Evolutionary conservation across 2,113 vertebrate species (phyloP).

Genomic region (Oreamnos americanus): DNA sequence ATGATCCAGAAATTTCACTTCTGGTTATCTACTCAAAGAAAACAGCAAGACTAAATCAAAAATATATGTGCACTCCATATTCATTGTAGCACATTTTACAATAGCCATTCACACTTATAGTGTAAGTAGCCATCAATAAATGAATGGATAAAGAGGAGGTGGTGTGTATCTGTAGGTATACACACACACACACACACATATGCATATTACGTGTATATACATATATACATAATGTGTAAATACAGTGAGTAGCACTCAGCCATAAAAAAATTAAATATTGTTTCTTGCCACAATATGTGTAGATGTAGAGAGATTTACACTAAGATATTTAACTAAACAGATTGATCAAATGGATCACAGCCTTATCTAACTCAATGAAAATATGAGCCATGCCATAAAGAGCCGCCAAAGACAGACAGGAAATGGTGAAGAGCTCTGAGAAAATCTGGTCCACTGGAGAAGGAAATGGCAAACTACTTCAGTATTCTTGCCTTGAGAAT

Average conservation of each 20-base stretch:
- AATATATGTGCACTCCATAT: not conserved
- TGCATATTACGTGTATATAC: not conserved
- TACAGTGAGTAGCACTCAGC: not conserved
- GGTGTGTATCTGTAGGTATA: not conserved
- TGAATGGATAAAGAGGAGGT: not conserved
- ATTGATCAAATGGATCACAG: not conserved
- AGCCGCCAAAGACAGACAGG: not conserved
- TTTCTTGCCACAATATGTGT: not conserved
- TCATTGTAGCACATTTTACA: not conserved
- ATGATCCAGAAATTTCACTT: not conserved
- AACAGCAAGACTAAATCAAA: not conserved
- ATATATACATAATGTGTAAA: not conserved
- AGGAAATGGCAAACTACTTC: not conserved
- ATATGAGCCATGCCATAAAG: not conserved
- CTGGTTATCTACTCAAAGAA: not conserved
- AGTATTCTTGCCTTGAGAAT: not conserved
- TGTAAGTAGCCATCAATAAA: not conserved
- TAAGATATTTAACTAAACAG: not conserved
- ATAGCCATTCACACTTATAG: not conserved
- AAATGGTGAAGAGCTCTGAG: not conserved
- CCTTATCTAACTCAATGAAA: not conserved
- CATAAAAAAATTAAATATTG: not conserved
- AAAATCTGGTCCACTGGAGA: not conserved
- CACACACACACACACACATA: not conserved
- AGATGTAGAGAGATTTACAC: not conserved